Conservation (phyloP, 2,797 vertebrate genomes). For the Enteromius fasciolatus region DNA sequence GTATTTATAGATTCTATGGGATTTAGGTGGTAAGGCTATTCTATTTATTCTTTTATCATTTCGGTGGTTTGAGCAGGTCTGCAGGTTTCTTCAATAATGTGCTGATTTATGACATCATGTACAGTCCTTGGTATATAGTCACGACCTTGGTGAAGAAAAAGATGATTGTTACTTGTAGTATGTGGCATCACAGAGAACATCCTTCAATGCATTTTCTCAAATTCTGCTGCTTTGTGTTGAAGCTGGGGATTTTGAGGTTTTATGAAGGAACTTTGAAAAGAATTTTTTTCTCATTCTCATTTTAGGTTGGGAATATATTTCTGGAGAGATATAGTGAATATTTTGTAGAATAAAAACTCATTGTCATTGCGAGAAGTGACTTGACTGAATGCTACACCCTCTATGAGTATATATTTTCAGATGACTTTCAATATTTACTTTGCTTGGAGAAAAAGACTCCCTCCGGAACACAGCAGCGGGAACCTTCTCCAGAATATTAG, state of each 20-base stretch:
- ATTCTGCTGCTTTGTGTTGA: not conserved
- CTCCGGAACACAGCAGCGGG: too few relatives aligned
- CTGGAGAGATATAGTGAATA: not conserved
- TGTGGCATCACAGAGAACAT: not conserved
- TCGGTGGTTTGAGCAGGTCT: constrained; percentile 2
- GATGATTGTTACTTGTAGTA: not conserved
- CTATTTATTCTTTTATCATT: not conserved
- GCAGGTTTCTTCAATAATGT: constrained; percentile 3
- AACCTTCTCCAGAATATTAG: too few relatives aligned
- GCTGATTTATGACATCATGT: not conserved
- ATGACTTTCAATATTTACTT: not conserved
- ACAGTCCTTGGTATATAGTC: constrained; percentile 10
- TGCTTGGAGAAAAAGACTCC: not conserved
- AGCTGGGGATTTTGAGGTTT: not conserved
- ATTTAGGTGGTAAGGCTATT: not conserved
- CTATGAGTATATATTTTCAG: not conserved
- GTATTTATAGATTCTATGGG: not conserved
- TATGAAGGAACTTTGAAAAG: not conserved
- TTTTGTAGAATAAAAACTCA: not conserved
- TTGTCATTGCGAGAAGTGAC: not conserved
- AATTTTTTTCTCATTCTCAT: not conserved
- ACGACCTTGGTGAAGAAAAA: constrained; percentile 9
- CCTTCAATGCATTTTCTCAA: not conserved
- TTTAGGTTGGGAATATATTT: not conserved
- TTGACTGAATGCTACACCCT: not conserved